Base-by-base conservation (phyloP, 2,888 invertebrate species). In the Cetonia aurata region DNA sequence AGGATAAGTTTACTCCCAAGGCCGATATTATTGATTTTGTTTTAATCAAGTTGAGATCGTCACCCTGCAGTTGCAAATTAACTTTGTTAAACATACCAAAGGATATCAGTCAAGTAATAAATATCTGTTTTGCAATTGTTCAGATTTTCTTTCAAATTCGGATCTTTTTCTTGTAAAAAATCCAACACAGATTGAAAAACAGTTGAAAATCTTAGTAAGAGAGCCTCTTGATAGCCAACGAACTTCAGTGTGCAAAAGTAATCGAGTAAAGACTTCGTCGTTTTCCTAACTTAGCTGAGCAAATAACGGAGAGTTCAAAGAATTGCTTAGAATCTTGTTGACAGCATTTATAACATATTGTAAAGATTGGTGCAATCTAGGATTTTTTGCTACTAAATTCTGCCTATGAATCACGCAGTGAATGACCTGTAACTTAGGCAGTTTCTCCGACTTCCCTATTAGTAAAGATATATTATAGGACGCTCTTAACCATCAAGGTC, bases 211-310 rank as follows among this genome's bases (percentile, higher is more conserved):
- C 44, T 44, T 44, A 6, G 1, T 13, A 44, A 44, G 77, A 73
- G 70, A 66, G 65, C 73, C 77, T 77, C 76, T 78, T 33, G 77
- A 79, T 71, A 76, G 71, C 73, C 74, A 76, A 71, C 74, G 74
- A 69, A 74, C 72, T 73, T 75, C 73, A 71, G 75, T 75, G 56
- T 78, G 76, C 71, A 74, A 60, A 17, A 74, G 73, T 50, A 76
- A 74, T 70, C 42, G 73, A 68, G 73, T 67, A 68, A 76, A 78
- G 70, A 76, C 37, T 69, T 77, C 75, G 68, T 78, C 74, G 75
- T 76, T 76, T 77, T 79, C 75, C 55, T 77, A 75, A 71, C 78
- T 77, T 72, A 79, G 73, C 68, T 77, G 75, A 33, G 74, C 75
- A 77, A 77, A 78, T 77, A 79, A 77, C 41, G 72, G 59, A 44